Percentiles rank a stretch among this genome's conserved stretches.
These are phyloP conservation scores for Vultur gryphus DNA, from an alignment of 2,797 vertebrate genomes.

Conservation along the genomic window DNA sequence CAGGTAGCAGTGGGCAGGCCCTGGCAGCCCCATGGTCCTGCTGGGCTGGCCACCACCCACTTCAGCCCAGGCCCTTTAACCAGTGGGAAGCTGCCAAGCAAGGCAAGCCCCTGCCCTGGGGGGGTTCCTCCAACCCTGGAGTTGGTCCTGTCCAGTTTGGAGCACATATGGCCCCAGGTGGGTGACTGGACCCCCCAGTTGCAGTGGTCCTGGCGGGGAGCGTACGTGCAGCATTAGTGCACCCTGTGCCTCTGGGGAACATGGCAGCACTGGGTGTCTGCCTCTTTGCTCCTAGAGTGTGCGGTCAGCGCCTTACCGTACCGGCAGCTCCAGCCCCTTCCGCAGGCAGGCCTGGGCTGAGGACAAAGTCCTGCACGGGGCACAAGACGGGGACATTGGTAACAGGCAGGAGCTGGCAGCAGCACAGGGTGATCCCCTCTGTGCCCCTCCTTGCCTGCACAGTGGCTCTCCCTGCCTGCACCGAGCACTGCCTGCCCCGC, in stretches of 20 bases:
- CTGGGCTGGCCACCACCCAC: background rate
- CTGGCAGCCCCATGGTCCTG: background rate
- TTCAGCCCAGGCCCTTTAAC: background rate
- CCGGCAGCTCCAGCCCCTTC: background rate
- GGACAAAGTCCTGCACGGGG: background rate
- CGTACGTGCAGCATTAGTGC: too few relatives aligned
- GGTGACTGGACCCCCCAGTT: background rate
- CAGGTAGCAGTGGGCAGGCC: background rate
- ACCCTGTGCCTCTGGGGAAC: background rate
- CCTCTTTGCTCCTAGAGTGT: background rate
- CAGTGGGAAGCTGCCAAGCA: background rate
- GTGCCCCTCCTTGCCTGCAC: background rate
- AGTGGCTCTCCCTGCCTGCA: background rate
- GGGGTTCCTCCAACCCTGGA: background rate
- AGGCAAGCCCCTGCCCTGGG: background rate
- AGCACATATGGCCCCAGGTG: background rate
- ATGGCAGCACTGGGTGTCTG: background rate
- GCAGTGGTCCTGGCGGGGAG: background rate
- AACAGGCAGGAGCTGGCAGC: background rate
- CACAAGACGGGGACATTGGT: background rate
- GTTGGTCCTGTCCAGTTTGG: background rate
- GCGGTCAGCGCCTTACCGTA: rapidly evolving
- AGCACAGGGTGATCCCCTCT: background rate
- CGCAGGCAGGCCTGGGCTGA: background rate
- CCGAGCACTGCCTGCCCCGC: background rate